Evolutionary conservation across 2,888 invertebrate species (phyloP).

Genomic region (Athalia circularis): DNA sequence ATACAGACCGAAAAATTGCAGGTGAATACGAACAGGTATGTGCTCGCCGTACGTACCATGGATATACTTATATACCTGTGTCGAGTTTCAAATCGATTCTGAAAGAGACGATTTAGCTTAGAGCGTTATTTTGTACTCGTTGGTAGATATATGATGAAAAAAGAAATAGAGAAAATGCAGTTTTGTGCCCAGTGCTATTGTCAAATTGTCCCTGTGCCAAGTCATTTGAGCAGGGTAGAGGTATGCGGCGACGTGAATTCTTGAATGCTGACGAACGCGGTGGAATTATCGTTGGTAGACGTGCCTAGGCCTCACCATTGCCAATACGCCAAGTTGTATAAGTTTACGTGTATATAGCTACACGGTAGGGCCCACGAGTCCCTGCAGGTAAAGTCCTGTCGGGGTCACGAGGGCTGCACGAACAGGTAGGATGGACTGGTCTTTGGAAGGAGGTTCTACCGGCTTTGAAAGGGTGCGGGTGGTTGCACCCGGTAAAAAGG

Average conservation of each 20-base stretch:
- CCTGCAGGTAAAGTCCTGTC: slow-evolving; percentile 33
- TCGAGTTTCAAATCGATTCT: slow-evolving; percentile 36
- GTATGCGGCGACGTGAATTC: slow-evolving; percentile 43
- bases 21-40: background rate
- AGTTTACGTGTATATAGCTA: slow-evolving; percentile 10
- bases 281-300: slow-evolving; percentile 27
- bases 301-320: slow-evolving; percentile 33
- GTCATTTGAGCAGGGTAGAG: slow-evolving; percentile 38
- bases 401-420: slow-evolving; percentile 19
- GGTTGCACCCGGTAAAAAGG: slow-evolving; percentile 39
- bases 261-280: slow-evolving; percentile 44
- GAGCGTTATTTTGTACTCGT: slow-evolving; percentile 30
- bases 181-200: slow-evolving; percentile 34
- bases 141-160: slow-evolving; percentile 9
- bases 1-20: slow-evolving; percentile 6
- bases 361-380: background rate
- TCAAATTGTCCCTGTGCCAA: slow-evolving; percentile 42
- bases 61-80: slow-evolving; percentile 24
- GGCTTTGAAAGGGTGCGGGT: slow-evolving; percentile 45
- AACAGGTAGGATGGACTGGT: slow-evolving; percentile 38
- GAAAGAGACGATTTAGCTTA: slow-evolving; percentile 10
- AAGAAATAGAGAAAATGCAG: background rate
- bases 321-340: slow-evolving; percentile 26
- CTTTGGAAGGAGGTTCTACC: background rate
- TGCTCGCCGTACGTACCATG: background rate